Evolutionary conservation across 2,113 vertebrate genomes (phyloP), one percentile per base, ranked within the genome.

Genomic region (Mohoua ochrocephala): DNA sequence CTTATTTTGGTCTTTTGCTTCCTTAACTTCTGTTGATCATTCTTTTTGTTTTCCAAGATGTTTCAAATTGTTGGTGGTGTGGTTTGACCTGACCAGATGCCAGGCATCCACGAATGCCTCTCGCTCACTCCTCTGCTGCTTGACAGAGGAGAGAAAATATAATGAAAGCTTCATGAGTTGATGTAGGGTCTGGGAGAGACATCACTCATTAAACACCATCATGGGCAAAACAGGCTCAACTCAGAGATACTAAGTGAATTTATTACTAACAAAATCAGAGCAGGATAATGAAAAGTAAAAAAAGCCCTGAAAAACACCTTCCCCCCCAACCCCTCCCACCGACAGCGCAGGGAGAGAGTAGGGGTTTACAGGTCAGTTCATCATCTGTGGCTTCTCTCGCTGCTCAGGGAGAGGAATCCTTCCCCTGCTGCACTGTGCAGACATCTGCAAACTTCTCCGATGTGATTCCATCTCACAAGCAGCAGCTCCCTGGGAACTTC

Each of bases 391-490:
- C 8, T 65, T 47, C 15, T 56, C 41, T 28, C 0, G 0, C 28
- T 74, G 42, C n/a, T 56, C 42, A 41, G 23, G 37, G 42, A n/a
- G 30, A 28, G 28, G n/a, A 74, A 10, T 74, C n/a, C 23, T 47
- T 30, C 12, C n/a, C 28, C 59, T 74, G 23, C 59, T 56, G n/a
- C 33, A 24, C 41, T 1, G 0, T 47, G 41, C 23, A 30, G 28
- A 39, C 12, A 64, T 47, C 23, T 0, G 0, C 1, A 3, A 64
- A 19, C 28, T 20, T 41, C 9, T 47, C 15, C 0, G 0, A 1
- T 47, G 59, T 56, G 50, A 4, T 19, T 64, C 49, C n/a, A 64
- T 23, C 23, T 74, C 69, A 47, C 3, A 6, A 64, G 28, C 15
- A 56, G 19, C 50, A 74, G 13, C 21, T 67, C 33, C 15, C 28